phyloP scores from a whole-genome alignment of 2,797 vertebrate species.

The Argentina silus region DNA sequence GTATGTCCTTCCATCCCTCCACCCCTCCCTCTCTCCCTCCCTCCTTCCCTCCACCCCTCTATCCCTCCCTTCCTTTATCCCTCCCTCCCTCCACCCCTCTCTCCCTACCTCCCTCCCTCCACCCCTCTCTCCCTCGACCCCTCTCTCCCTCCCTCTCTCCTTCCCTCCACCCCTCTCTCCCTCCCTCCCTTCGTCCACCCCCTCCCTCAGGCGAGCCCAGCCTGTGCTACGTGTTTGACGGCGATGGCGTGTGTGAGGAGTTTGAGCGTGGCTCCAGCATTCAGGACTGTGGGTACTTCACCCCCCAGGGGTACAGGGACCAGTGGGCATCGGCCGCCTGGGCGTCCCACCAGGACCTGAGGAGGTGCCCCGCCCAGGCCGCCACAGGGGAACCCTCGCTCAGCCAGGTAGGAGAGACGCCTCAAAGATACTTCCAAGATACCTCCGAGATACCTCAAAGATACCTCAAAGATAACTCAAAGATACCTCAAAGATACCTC shows the following conservation, averaged over 20 bases:
- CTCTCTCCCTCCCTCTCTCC: background rate
- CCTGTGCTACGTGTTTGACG: conserved; percentile 87
- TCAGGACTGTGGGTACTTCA: conserved; percentile 87
- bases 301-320: conserved; percentile 84
- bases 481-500: no score
- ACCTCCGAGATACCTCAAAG: no score
- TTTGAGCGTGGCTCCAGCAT: conserved; percentile 85
- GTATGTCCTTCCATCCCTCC: no score
- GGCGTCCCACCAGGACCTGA: conserved; percentile 82
- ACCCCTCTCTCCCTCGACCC: no score
- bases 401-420: conserved; percentile 67
- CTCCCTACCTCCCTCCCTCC: no score
- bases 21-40: background rate
- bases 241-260: conserved; percentile 88
- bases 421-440: no score
- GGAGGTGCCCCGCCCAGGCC: conserved; percentile 81
- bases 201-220: conserved; percentile 87
- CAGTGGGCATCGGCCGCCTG: conserved; percentile 88
- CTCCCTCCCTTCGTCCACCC: background rate
- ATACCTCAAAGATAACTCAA: no score
- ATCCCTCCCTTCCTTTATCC: no score
- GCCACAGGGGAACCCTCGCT: conserved; percentile 86
- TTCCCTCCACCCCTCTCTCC: no score
- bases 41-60: background rate
- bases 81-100: background rate